Conservation (phyloP, 2,113 vertebrate genomes). For the Petrocephalus microphthalmus region DNA sequence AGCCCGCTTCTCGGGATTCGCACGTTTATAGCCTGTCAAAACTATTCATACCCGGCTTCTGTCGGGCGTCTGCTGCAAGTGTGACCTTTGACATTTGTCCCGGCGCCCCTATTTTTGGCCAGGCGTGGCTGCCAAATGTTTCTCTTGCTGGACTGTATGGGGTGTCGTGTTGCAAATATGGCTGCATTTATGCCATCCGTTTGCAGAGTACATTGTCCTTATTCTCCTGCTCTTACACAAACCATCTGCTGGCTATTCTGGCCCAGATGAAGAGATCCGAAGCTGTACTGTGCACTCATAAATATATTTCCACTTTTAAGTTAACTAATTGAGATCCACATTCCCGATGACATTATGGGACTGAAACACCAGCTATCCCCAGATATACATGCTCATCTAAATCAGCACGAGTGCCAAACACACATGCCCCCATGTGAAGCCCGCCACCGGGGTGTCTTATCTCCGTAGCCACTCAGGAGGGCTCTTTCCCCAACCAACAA, state of each 20-base stretch:
- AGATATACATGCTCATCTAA: background rate
- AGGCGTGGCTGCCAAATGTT: constrained; percentile 35
- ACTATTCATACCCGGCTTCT: constrained; percentile 27
- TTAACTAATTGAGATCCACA: background rate
- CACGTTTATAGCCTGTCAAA: constrained; percentile 34
- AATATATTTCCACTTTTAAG: background rate
- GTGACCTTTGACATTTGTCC: constrained; percentile 45
- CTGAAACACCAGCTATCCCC: background rate
- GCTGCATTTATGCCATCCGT: constrained; percentile 23
- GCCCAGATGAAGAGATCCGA: constrained; percentile 33
- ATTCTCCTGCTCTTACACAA: constrained; percentile 19
- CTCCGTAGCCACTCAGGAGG: background rate
- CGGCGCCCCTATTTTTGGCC: constrained; percentile 46
- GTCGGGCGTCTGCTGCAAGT: constrained; percentile 27
- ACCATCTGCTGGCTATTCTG: constrained; percentile 41
- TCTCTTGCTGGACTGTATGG: constrained; percentile 31
- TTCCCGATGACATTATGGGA: background rate
- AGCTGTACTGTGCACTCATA: constrained; percentile 14
- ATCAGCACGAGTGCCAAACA: background rate
- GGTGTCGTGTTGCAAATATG: constrained; percentile 44
- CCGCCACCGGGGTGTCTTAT: background rate
- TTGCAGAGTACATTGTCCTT: constrained; percentile 37
- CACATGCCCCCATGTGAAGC: background rate
- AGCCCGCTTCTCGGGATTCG: constrained; percentile 10
- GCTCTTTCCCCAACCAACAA: background rate